Evolutionary conservation across 1,140 invertebrate species (phyloP), one percentile per base, ranked within the genome.

Genomic region (Charaxes varanes): DNA sequence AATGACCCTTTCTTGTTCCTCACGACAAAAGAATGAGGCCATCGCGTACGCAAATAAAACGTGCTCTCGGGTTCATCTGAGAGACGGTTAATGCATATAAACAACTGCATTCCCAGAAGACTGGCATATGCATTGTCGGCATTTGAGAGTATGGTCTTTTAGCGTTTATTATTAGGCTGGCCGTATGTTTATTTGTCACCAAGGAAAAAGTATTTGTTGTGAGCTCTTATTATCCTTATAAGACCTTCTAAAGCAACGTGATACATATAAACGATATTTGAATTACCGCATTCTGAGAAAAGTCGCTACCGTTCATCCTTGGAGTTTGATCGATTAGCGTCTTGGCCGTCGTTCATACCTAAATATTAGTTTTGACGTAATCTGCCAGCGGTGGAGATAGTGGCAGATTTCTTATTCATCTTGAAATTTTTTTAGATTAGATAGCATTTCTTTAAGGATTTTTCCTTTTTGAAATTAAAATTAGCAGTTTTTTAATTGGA

Each of bases 11-110:
- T 48, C 37, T 44, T 50, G 42, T 46, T 34, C 49, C 60, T 66
- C 52, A 50, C 51, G 52, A 67, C 53, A 62, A 62, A 63, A 54
- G 49, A 57, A 51, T 37, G 54, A 45, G 41, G 46, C 36, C 51
- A 46, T 63, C 52, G 38, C 36, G 37, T 42, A 55, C 47, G 51
- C 48, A 54, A 61, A 61, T 63, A 61, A 62, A 67, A 62, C 49
- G 54, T 59, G 53, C 44, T 44, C 34, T 37, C 49, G n/a, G n/a
- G n/a, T n/a, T n/a, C n/a, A n/a, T n/a, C n/a, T n/a, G n/a, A n/a
- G n/a, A n/a, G n/a, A n/a, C n/a, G n/a, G n/a, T n/a, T n/a, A n/a
- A n/a, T n/a, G n/a, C n/a, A n/a, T n/a, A n/a, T n/a, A n/a, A n/a
- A n/a, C n/a, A n/a, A n/a, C n/a, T n/a, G n/a, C n/a, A n/a, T n/a